A percentile compares a stretch with the other conserved stretches of the same genome.
phyloP scores from a whole-genome alignment of 2,888 invertebrate genomes.

The Ectropis crepuscularia region DNA sequence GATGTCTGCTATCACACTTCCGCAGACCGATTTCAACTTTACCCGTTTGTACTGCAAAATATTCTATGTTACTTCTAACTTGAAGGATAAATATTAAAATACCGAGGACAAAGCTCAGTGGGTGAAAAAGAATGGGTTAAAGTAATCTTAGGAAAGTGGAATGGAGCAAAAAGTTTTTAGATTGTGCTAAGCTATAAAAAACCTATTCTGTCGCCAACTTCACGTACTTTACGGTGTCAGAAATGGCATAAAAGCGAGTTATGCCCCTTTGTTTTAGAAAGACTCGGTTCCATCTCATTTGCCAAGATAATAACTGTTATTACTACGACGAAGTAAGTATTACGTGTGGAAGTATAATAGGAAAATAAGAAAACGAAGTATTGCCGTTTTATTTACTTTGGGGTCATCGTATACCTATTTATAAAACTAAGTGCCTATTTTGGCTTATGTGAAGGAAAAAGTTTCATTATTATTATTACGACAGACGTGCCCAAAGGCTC shows the following conservation, averaged over 20 bases:
- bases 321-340: slow-evolving; percentile 4
- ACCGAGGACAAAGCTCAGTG: slow-evolving; percentile 10
- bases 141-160: slow-evolving; percentile 10
- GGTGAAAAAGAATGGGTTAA: slow-evolving; percentile 19
- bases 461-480: no score
- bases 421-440: no score
- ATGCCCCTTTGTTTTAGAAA: slow-evolving; percentile 25
- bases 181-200: slow-evolving; percentile 29
- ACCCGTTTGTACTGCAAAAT: background rate
- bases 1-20: background rate
- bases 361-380: slow-evolving; percentile 13
- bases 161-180: slow-evolving; percentile 23
- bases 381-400: background rate
- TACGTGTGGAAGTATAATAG: slow-evolving; percentile 18
- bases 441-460: no score
- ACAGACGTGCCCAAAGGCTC: no score
- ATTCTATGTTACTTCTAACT: slow-evolving; percentile 1
- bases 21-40: slow-evolving; percentile 1
- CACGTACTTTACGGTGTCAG: slow-evolving; percentile 24
- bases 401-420: background rate
- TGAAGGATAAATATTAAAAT: slow-evolving; percentile 10
- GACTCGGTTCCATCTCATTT: slow-evolving; percentile 23
- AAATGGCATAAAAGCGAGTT: slow-evolving; percentile 29
- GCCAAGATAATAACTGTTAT: slow-evolving; percentile 20
- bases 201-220: slow-evolving; percentile 18